Base-by-base conservation (phyloP, 2,113 vertebrate species). In the Gasterosteus nipponicus region DNA sequence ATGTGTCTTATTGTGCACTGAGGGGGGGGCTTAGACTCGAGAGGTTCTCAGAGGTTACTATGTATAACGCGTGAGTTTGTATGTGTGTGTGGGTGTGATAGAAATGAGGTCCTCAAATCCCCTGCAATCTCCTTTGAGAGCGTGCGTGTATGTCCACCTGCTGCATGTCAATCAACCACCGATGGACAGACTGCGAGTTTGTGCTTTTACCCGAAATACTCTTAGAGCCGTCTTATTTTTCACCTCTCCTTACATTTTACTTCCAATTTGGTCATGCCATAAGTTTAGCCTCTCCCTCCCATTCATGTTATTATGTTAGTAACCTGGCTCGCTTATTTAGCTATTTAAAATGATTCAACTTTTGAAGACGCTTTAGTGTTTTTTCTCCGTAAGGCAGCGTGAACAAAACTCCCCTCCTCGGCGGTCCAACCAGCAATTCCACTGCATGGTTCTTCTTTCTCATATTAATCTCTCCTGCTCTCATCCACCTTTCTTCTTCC, bases 111-210 rank as follows among this genome's bases (percentile, higher is more conserved):
- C 68, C 64, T 80, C 78, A 92, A 93, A 92, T 90, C 90, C 89
- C 79, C 86, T 86, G 67, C 91, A 91, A 93, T 93, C 86, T 91
- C 77, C 81, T 82, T 77, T 88, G 85, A 86, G 82, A 85, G 65
- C 22, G 81, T 89, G 81, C 75, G 63, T 73, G 79, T 63, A 68
- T 76, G 77, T 85, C 84, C 74, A 90, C 83, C 72, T 81, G 81
- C 86, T 87, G 90, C 89, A 94, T 92, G 78, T 78, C 85, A 92
- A 92, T 91, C 86, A 85, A 71, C 61, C 69, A 42, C 75, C 53
- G 41, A 58, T 66, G 69, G 84, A 57, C 86, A 77, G 46, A 65
- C 67, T 31, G 63, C 67, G 51, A 69, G 56, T 75, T 59, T 78
- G 65, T 66, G 51, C 39, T 49, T 56, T 49, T 69, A 53, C 35